A percentile compares a stretch with the other conserved stretches of the same genome.
Conservation (phyloP, 2,113 vertebrate species). For the Myotis davidii region DNA sequence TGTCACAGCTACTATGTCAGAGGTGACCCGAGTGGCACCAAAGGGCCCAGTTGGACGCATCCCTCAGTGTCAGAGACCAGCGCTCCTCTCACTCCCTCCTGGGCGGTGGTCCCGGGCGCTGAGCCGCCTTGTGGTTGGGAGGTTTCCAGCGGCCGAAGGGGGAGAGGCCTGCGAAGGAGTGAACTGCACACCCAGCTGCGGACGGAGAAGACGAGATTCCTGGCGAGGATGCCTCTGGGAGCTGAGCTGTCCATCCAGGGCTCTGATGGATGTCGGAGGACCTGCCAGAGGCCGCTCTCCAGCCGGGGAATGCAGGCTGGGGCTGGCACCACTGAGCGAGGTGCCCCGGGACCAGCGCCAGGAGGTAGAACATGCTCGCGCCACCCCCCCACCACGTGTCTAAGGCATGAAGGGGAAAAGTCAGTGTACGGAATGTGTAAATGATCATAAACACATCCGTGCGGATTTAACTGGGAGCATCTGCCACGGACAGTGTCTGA, state of each 20-base stretch:
- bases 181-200: not conserved
- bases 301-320: slow-evolving; percentile 34
- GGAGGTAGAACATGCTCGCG: not conserved
- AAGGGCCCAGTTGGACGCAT: not conserved
- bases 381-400: not conserved
- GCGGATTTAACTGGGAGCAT: not conserved
- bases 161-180: not conserved
- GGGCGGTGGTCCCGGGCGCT: not conserved
- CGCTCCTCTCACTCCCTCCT: not conserved
- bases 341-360: not conserved
- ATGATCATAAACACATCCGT: not conserved
- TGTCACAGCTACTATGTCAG: not conserved
- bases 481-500: not conserved
- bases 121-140: not conserved
- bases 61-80: not conserved
- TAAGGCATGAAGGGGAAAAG: slow-evolving; percentile 30
- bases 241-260: not conserved
- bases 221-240: not conserved
- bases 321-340: not conserved
- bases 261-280: slow-evolving; percentile 45
- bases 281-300: not conserved
- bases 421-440: not conserved
- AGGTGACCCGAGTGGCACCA: not conserved
- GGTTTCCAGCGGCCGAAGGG: not conserved
- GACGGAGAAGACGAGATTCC: not conserved